Base-by-base conservation (phyloP, 2,797 vertebrate genomes). In the Sebastes baramenuke region DNA sequence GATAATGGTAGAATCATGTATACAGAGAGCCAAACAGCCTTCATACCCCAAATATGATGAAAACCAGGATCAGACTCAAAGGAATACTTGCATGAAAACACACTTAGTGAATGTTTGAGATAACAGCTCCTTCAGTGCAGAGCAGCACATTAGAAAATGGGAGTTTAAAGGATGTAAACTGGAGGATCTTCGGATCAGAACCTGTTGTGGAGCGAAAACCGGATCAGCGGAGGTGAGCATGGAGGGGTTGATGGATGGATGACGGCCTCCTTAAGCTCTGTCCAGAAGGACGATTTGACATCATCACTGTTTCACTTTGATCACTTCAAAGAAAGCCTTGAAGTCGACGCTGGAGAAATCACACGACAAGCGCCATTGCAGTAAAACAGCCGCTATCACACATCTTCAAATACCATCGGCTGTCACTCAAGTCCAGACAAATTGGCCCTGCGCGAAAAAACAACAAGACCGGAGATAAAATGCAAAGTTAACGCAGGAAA, bases 231-330 rank as follows among this genome's bases (percentile, higher is more conserved):
- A 87, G 77, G 79, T 14, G 80, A 46, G 60, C 10, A 8, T n/a
- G 10, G 71, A 72, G 49, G 16, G 74, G 22, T 10, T 36, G 72
- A 71, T 24, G 67, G 67, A 46, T 16, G 61, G 34, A 64, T 38
- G 69, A 49, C 4, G 64, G 75, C 79, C 69, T 78, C 67, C 69
- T 70, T 85, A 82, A 87, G 67, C 83, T 89, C 61, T 34, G 67
- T 69, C 75, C 61, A 67, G 70, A 38, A 66, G 77, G 85, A 81
- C 16, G 13, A 29, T 70, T 72, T 83, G 69, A 90, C 83, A 65
- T 79, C 72, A 87, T 88, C 77, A 75, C 79, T 56, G 54, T 77
- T 85, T 90, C 81, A 67, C 89, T 92, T 92, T 91, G 86, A 93
- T 86, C 80, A 46, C 80, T 85, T 87, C 81, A 87, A 91, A 88